Percentiles rank a stretch among this genome's conserved stretches.
These are phyloP conservation scores for Hirtodrosophila confusa DNA, from an alignment of 2,888 invertebrate genomes.

Conservation along the genomic window DNA sequence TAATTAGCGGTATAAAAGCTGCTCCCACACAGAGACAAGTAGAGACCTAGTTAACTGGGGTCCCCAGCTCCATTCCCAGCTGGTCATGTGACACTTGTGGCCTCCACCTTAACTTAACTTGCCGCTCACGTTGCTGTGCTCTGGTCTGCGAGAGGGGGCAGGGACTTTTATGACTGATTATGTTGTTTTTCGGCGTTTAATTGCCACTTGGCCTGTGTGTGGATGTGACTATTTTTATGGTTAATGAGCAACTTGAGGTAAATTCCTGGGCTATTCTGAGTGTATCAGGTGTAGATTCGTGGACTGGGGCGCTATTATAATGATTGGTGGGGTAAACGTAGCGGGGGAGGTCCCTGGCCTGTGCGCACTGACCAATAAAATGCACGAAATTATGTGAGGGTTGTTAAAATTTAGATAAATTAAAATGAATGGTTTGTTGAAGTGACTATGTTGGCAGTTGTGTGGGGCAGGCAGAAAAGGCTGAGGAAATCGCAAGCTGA, in stretches of 20 bases:
- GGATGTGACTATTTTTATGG: slow-evolving; percentile 76
- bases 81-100: slow-evolving; percentile 69
- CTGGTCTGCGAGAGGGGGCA: neutral
- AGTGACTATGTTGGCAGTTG: neutral
- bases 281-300: slow-evolving; percentile 23
- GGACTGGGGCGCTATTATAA: slow-evolving; percentile 16
- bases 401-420: slow-evolving; percentile 48
- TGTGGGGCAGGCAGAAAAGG: no score
- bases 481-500: no score
- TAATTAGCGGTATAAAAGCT: slow-evolving; percentile 67
- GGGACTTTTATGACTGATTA: slow-evolving; percentile 71
- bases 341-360: neutral
- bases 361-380: slow-evolving; percentile 56
- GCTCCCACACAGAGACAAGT: slow-evolving; percentile 15
- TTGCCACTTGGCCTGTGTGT: slow-evolving; percentile 65
- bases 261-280: slow-evolving; percentile 55
- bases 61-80: slow-evolving; percentile 19
- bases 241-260: slow-evolving; percentile 67
- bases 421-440: slow-evolving; percentile 49
- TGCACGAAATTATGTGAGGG: slow-evolving; percentile 40
- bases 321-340: slow-evolving; percentile 21
- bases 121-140: slow-evolving; percentile 61
- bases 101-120: slow-evolving; percentile 42
- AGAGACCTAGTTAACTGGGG: slow-evolving; percentile 28
- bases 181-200: slow-evolving; percentile 74